phyloP scores from a whole-genome alignment of 1,140 invertebrate species.

The Solen grandis region DNA sequence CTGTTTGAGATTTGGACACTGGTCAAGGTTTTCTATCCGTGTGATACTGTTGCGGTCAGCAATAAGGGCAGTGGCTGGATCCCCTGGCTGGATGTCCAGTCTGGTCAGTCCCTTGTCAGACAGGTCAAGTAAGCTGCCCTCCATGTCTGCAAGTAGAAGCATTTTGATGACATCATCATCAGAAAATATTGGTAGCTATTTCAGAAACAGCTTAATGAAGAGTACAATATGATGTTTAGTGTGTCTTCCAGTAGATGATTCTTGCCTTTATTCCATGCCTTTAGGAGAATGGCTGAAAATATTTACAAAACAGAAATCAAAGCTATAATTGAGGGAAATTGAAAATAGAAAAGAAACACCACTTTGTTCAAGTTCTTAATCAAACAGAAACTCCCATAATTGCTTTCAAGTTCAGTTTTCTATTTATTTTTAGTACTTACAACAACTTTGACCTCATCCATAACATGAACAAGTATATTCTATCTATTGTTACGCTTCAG shows the following conservation, averaged over 20 bases:
- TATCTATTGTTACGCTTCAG: not conserved
- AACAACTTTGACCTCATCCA: no score
- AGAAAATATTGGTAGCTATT: constrained; percentile 1
- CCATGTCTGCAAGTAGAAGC: constrained; percentile 47
- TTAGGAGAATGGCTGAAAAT: not conserved
- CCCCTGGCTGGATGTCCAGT: constrained; percentile 78
- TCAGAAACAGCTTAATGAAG: not conserved
- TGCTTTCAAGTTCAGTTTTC: no score
- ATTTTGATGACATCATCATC: not conserved
- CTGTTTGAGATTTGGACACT: constrained; percentile 89
- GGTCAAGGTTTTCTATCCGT: constrained; percentile 92
- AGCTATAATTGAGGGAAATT: not conserved
- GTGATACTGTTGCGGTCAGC: constrained; percentile 93
- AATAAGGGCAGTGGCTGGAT: constrained; percentile 87
- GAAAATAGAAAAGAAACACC: not conserved
- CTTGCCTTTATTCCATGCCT: not conserved
- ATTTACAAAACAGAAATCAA: not conserved
- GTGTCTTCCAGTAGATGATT: not conserved
- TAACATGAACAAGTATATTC: not conserved
- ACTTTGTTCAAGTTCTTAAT: not conserved
- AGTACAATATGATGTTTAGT: not conserved
- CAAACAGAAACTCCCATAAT: no score
- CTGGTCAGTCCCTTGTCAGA: constrained; percentile 79
- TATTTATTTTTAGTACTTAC: no score
- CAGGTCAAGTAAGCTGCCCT: constrained; percentile 78